Base-by-base conservation (phyloP, 2,797 vertebrate species). In the Antennarius maculatus region DNA sequence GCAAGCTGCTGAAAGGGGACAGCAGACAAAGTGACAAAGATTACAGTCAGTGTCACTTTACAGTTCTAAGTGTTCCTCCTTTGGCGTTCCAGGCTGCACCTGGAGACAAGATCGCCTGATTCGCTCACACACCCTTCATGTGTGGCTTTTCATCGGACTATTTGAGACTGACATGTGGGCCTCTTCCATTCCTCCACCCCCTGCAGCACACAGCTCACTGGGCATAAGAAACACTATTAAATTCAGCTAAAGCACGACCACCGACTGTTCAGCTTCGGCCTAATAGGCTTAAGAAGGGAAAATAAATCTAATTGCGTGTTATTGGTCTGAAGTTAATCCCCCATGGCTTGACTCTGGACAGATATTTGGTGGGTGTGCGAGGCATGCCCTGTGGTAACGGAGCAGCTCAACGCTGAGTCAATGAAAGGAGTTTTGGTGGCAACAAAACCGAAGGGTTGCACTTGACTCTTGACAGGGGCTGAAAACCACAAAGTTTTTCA, bases 191-290 rank as follows among this genome's bases (percentile, higher is more conserved):
- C 71, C 61, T 54, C 74, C 64, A 42, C 80, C 83, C 84, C 87
- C 83, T 37, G 77, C 62, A 70, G 82, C 65, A 69, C 81, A 72
- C 79, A 84, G 87, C 79, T 92, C 87, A 82, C 72, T 93, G 92
- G 92, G 91, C 92, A 92, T 89, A 86, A 93, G 78, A 93, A 95
- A 95, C 89, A 95, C 92, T 94, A 94, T 96, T 94, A 94, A 93
- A 91, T 92, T 93, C 89, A 91, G 93, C 92, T 92, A 92, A 93
- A 86, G 85, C 84, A 62, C 42, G 83, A 80, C 87, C 85, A 65
- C 90, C 84, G 87, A 81, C 80, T 85, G 90, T 88, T 89, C 69
- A 0, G 82, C 86, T 82, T 71, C 47, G 77, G 81, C 54, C 50
- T 81, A 90, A 93, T 83, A 90, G 91, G 87, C 88, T 89, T 86